phyloP scores from a whole-genome alignment of 2,888 invertebrate genomes.

The Platypus cylindrus region DNA sequence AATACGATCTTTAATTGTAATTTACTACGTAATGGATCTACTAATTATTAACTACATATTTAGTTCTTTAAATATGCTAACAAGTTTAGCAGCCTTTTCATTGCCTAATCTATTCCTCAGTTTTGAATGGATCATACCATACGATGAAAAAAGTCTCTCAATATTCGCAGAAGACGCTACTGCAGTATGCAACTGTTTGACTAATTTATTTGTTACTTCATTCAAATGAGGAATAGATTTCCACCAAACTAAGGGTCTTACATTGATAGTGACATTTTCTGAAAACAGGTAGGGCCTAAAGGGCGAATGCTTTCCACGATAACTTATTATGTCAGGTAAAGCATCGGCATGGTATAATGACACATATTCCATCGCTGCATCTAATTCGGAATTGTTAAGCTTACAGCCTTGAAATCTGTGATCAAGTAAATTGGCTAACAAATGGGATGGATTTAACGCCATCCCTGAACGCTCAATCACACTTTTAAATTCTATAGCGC shows the following conservation, averaged over 20 bases:
- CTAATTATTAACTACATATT: too few relatives aligned
- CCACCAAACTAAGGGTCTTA: conserved; percentile 8
- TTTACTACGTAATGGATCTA: too few relatives aligned
- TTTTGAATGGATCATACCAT: conserved; percentile 7
- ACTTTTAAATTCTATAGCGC: too few relatives aligned
- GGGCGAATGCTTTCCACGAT: conserved; percentile 1
- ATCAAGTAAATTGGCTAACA: conserved; percentile 5
- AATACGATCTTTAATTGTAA: too few relatives aligned
- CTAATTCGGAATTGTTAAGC: conserved; percentile 3
- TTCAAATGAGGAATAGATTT: conserved; percentile 4
- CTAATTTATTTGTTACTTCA: conserved; percentile 2
- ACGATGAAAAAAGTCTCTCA: conserved; percentile 8
- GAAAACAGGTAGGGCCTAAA: conserved; percentile 6
- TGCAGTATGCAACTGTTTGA: conserved; percentile 2
- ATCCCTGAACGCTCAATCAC: conserved; percentile 11
- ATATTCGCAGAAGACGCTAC: conserved; percentile 6
- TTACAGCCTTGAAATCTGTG: conserved; percentile 2
- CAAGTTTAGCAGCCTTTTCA: conserved; percentile 5
- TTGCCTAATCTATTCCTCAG: too few relatives aligned
- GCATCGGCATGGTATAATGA: conserved; percentile 2
- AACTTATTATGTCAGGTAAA: conserved; percentile 5
- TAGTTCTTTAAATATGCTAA: conserved; percentile 7
- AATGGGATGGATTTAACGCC: conserved; percentile 5
- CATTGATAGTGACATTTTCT: conserved; percentile 5
- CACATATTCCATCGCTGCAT: not conserved